Percentiles rank a stretch among this genome's conserved stretches.
Evolutionary conservation across 2,797 vertebrate species (phyloP).

Genomic region (Sebastiscus albofasciatus): DNA sequence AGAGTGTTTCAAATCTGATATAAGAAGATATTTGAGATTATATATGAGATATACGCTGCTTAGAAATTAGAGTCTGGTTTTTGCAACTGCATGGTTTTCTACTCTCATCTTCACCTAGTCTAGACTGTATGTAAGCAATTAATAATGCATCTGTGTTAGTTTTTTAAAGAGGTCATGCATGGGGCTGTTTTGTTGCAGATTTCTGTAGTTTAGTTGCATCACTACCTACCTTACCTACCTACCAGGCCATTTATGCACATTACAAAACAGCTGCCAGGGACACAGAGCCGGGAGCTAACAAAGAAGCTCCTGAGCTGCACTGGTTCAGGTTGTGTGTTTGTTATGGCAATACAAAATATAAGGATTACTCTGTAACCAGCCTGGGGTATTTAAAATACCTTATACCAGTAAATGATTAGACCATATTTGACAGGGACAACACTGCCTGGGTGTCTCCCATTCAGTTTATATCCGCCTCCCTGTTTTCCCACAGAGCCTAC

Average conservation of each 20-base stretch:
- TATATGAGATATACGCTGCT: background rate
- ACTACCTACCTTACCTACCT: background rate
- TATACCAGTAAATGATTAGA: background rate
- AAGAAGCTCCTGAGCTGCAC: conserved; percentile 66
- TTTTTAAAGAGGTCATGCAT: background rate
- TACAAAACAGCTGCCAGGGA: conserved; percentile 33
- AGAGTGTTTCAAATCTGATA: background rate
- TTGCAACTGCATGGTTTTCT: conserved; percentile 8
- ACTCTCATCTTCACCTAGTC: conserved; percentile 10
- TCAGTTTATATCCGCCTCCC: background rate
- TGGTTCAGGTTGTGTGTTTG: conserved; percentile 16
- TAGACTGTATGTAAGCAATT: conserved; percentile 29
- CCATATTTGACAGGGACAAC: background rate
- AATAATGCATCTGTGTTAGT: conserved; percentile 26
- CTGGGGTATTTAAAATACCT: background rate
- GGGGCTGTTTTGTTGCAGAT: conserved; percentile 14
- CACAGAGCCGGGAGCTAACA: conserved; percentile 68
- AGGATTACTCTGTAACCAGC: background rate
- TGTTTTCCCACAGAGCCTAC: conserved; percentile 69
- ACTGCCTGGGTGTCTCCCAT: background rate
- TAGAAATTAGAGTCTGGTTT: background rate
- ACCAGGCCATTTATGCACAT: conserved; percentile 13
- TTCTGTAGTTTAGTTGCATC: conserved; percentile 21
- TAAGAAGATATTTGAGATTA: background rate
- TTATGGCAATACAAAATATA: conserved; percentile 15